These are phyloP conservation scores for Caenorhabditis sp. DNA, from an alignment of 2,888 invertebrate genomes.

Conservation along the genomic window DNA sequence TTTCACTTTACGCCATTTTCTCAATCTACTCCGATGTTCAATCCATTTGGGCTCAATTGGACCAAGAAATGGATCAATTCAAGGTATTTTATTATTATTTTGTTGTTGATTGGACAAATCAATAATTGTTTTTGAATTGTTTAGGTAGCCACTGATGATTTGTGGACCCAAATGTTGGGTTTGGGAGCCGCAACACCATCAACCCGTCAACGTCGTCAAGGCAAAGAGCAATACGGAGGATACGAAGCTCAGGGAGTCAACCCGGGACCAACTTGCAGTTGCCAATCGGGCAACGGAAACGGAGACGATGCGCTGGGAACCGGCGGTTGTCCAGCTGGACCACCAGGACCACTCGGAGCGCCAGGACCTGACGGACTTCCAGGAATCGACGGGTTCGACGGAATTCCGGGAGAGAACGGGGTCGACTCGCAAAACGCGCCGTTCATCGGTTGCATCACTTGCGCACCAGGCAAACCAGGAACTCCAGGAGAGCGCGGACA, in stretches of 20 bases:
- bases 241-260: slow-evolving; percentile 61
- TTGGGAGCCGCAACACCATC: slow-evolving; percentile 56
- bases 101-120: neutral
- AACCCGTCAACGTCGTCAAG: slow-evolving; percentile 53
- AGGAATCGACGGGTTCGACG: slow-evolving; percentile 50
- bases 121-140: too few species aligned
- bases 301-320: slow-evolving; percentile 52
- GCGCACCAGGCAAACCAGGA: slow-evolving; percentile 55
- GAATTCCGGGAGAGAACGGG: slow-evolving; percentile 50
- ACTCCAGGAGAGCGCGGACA: slow-evolving; percentile 50
- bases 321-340: slow-evolving; percentile 57
- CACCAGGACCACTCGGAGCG: slow-evolving; percentile 52
- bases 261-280: slow-evolving; percentile 52
- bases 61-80: slow-evolving; percentile 55
- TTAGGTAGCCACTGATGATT: slow-evolving; percentile 52
- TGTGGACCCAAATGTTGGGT: slow-evolving; percentile 57
- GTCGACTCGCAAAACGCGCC: slow-evolving; percentile 53
- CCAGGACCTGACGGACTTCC: slow-evolving; percentile 49
- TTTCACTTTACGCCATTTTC: slow-evolving; percentile 57
- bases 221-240: slow-evolving; percentile 54
- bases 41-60: slow-evolving; percentile 56
- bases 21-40: slow-evolving; percentile 57
- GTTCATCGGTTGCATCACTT: slow-evolving; percentile 56
- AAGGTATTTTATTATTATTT: slow-evolving; percentile 31
- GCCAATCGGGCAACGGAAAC: slow-evolving; percentile 56